Conservation (phyloP, 2,113 vertebrate species). For the Odontophorus gujanensis region DNA sequence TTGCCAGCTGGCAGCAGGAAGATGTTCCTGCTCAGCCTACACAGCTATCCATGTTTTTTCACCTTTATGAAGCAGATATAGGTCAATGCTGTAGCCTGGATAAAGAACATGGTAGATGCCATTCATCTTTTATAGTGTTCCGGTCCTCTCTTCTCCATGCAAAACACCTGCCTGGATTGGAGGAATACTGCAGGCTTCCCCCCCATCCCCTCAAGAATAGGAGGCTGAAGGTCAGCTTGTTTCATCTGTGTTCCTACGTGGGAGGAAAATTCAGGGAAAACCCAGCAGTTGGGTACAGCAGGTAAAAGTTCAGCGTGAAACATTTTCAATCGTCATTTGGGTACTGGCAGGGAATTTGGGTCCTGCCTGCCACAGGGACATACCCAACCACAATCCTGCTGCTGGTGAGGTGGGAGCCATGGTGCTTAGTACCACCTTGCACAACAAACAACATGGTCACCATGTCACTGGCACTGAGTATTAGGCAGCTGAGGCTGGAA, state of each 20-base stretch:
- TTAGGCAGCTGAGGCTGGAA: not conserved
- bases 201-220: not conserved
- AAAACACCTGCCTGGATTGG: not conserved
- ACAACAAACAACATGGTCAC: fast-evolving
- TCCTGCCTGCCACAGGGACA: not conserved
- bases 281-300: not conserved
- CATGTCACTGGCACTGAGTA: not conserved
- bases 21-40: conserved; percentile 51
- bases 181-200: not conserved
- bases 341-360: not conserved
- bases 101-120: conserved; percentile 16
- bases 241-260: not conserved
- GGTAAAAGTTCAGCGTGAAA: not conserved
- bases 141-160: not conserved
- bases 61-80: conserved; percentile 66
- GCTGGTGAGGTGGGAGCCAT: not conserved
- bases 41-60: conserved; percentile 65
- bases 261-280: not conserved
- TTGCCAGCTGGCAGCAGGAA: conserved; percentile 71
- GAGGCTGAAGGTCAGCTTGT: not conserved
- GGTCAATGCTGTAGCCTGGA: conserved; percentile 41
- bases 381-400: not conserved
- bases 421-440: not conserved
- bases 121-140: conserved; percentile 16
- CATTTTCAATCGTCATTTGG: not conserved